Evolutionary conservation across 1,140 invertebrate species (phyloP).

Genomic region (Oncopodura yosiiana): DNA sequence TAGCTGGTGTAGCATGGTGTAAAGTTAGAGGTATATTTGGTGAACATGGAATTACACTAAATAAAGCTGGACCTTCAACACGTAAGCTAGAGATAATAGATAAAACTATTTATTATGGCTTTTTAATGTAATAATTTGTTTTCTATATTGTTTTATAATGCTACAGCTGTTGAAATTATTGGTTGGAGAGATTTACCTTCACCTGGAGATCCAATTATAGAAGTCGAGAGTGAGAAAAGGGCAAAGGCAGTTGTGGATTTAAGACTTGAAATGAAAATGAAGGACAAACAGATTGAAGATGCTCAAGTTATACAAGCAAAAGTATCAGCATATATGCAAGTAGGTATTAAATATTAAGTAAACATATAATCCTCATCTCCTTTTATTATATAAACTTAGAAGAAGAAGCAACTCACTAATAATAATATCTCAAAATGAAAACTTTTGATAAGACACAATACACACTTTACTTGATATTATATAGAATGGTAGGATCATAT

Average conservation of each 20-base stretch:
- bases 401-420: too few relatives aligned
- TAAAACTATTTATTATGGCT: too few relatives aligned
- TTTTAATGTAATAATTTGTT: too few relatives aligned
- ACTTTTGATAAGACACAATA: too few relatives aligned
- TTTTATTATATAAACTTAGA: too few relatives aligned
- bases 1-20: constrained; percentile 70
- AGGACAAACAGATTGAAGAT: constrained; percentile 55
- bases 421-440: too few relatives aligned
- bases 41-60: constrained; percentile 58
- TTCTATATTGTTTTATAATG: too few relatives aligned
- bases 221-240: constrained; percentile 67
- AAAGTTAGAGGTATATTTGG: constrained; percentile 77
- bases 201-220: constrained; percentile 74
- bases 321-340: constrained; percentile 52
- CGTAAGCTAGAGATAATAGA: too few relatives aligned
- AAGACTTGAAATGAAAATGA: constrained; percentile 48
- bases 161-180: constrained; percentile 76
- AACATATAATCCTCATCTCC: background rate
- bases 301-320: constrained; percentile 54
- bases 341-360: constrained; percentile 22
- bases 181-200: constrained; percentile 80
- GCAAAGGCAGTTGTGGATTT: constrained; percentile 59
- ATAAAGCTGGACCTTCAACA: constrained; percentile 61
- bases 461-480: too few relatives aligned
- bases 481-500: too few relatives aligned